phyloP scores from a whole-genome alignment of 2,113 vertebrate genomes.

The Alosa alosa region DNA sequence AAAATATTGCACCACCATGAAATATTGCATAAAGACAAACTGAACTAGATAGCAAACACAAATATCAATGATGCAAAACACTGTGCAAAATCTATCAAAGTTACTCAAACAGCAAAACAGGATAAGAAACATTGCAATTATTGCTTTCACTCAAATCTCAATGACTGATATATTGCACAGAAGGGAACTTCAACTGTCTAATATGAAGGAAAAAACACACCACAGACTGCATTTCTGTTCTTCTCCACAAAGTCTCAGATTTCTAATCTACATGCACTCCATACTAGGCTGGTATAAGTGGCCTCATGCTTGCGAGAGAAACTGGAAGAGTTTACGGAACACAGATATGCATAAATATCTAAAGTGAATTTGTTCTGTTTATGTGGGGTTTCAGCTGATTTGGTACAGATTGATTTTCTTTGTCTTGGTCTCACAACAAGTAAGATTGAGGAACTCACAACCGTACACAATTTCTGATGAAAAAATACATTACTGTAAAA shows the following conservation, averaged over 20 bases:
- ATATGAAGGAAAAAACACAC: conserved; percentile 15
- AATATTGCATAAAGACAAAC: conserved; percentile 51
- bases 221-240: conserved; percentile 25
- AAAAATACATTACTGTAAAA: conserved; percentile 1
- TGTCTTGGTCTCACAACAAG: not conserved
- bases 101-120: conserved; percentile 1
- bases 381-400: not conserved
- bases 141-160: conserved; percentile 39
- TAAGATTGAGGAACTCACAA: not conserved
- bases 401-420: not conserved
- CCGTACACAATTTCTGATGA: not conserved
- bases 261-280: not conserved
- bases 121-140: conserved; percentile 26
- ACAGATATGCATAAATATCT: not conserved
- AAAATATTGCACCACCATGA: conserved; percentile 34
- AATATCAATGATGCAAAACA: conserved; percentile 39
- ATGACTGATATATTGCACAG: conserved; percentile 26
- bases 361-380: not conserved
- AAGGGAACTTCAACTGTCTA: conserved; percentile 23
- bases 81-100: conserved; percentile 28
- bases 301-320: not conserved
- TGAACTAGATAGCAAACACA: conserved; percentile 32
- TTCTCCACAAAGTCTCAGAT: not conserved
- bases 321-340: not conserved
- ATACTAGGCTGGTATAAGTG: not conserved